phyloP scores from a whole-genome alignment of 2,888 invertebrate genomes.

The Halocaridina rubra region DNA sequence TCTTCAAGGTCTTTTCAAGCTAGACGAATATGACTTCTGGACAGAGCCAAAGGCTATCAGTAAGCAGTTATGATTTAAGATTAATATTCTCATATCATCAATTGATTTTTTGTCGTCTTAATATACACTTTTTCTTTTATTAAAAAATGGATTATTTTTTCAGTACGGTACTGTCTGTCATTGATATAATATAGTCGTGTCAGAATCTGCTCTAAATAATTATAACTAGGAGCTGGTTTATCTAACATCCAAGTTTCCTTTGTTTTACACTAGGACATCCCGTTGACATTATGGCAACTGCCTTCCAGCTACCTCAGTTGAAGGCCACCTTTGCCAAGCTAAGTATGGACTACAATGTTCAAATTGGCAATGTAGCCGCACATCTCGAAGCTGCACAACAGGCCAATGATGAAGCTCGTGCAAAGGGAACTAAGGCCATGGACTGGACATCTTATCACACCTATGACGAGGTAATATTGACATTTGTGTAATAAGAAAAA shows the following conservation, averaged over 20 bases:
- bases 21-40: conserved; percentile 45
- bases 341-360: neutral
- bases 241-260: neutral
- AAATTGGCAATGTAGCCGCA: conserved; percentile 23
- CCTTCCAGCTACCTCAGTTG: conserved; percentile 30
- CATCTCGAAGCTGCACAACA: neutral
- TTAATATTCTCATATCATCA: neutral
- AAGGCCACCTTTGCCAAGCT: neutral
- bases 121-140: neutral
- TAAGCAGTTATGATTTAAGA: neutral
- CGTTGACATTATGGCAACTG: conserved; percentile 58
- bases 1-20: neutral
- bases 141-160: no score
- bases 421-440: neutral
- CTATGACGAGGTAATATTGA: neutral
- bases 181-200: neutral
- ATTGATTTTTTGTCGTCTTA: neutral
- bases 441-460: neutral
- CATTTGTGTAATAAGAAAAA: no score
- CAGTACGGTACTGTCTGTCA: no score
- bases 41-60: conserved; percentile 20
- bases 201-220: neutral
- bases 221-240: neutral
- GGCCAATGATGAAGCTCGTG: neutral
- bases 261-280: neutral